These are phyloP conservation scores for Drosophila antonietae DNA, from an alignment of 2,888 invertebrate species.

Conservation along the genomic window DNA sequence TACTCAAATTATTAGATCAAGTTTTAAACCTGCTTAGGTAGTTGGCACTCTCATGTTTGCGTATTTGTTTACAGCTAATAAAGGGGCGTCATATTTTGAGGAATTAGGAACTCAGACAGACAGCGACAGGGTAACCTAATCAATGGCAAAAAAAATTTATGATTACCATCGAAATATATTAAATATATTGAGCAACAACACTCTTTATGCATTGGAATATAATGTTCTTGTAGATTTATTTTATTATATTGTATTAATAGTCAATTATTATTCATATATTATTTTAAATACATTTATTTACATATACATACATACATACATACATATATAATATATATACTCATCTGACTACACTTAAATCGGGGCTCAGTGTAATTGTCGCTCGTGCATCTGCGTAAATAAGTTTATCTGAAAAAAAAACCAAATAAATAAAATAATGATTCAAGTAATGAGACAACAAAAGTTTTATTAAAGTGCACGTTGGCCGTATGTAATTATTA, in stretches of 20 bases:
- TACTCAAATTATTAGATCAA: not conserved
- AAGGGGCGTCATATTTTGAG: constrained; percentile 44
- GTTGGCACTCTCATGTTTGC: constrained; percentile 20
- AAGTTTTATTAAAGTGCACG: constrained; percentile 38
- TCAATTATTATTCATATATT: too few relatives aligned
- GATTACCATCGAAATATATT: constrained; percentile 6
- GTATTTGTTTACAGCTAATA: constrained; percentile 38
- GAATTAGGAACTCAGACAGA: constrained; percentile 2
- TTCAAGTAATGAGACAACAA: constrained; percentile 41
- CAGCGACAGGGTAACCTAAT: constrained; percentile 16
- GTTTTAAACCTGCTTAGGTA: constrained; percentile 2
- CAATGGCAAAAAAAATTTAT: constrained; percentile 18
- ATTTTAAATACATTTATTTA: constrained; percentile 9
- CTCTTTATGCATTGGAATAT: not conserved
- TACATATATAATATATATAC: not conserved
- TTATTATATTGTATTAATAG: too few relatives aligned
- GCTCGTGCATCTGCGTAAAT: constrained; percentile 50
- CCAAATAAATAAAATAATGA: constrained; percentile 7
- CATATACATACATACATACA: too few relatives aligned
- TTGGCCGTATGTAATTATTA: constrained; percentile 15
- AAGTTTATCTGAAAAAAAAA: constrained; percentile 35
- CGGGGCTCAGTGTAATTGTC: constrained; percentile 38
- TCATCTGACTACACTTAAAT: not conserved
- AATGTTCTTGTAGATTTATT: not conserved
- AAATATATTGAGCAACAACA: constrained; percentile 20